These are phyloP conservation scores for Trichonephila inaurata DNA, from an alignment of 1,140 invertebrate species.

Conservation along the genomic window DNA sequence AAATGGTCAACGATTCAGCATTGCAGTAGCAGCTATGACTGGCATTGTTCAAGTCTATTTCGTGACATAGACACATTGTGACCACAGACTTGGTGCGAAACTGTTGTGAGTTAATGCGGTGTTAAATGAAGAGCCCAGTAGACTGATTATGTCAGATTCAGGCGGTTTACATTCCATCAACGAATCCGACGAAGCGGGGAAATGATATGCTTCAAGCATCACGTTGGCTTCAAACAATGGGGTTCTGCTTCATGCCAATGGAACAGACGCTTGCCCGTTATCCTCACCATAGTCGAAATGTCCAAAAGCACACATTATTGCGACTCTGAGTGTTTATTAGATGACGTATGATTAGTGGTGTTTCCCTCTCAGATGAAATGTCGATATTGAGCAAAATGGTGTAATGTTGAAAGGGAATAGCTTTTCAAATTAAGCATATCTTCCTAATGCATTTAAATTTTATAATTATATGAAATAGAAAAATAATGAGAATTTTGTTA, in stretches of 20 bases:
- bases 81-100: not conserved
- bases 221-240: not conserved
- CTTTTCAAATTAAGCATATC: too few species aligned
- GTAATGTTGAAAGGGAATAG: not conserved
- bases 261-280: not conserved
- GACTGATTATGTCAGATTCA: slow-evolving; percentile 38
- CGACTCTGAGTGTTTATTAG: not conserved
- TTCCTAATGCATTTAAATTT: too few species aligned
- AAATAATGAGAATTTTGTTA: too few species aligned
- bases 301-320: not conserved
- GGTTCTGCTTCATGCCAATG: not conserved
- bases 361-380: not conserved
- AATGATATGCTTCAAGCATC: slow-evolving; percentile 37
- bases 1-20: not conserved
- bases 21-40: not conserved
- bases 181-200: slow-evolving; percentile 2
- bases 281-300: not conserved
- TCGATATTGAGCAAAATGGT: not conserved
- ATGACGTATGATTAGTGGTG: not conserved
- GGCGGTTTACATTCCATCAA: slow-evolving; percentile 45
- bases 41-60: not conserved
- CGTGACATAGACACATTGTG: slow-evolving; percentile 37
- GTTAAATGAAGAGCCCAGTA: slow-evolving; percentile 49
- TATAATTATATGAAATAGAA: too few species aligned
- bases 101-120: slow-evolving; percentile 13